These are phyloP conservation scores for Entomobrya proxima DNA, from an alignment of 2,888 invertebrate genomes.

Conservation along the genomic window DNA sequence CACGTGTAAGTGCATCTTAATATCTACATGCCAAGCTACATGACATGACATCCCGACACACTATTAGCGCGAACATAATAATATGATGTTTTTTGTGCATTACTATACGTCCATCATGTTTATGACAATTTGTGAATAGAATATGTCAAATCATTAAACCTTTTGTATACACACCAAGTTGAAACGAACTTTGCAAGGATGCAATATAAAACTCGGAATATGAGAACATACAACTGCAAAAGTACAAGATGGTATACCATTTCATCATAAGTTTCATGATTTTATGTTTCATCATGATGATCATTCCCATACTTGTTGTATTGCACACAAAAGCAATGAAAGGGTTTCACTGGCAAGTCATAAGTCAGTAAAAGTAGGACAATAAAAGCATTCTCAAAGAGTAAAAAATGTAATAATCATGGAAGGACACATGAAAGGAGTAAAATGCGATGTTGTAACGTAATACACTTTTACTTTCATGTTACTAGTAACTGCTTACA, in stretches of 20 bases:
- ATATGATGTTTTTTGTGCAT: background rate
- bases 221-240: background rate
- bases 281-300: background rate
- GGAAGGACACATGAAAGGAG: background rate
- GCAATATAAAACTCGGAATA: background rate
- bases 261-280: background rate
- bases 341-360: background rate
- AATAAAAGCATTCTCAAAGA: constrained; percentile 28
- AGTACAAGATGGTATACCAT: background rate
- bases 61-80: background rate
- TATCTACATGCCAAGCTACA: too few species aligned
- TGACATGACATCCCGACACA: background rate
- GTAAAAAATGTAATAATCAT: constrained; percentile 20
- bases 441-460: background rate
- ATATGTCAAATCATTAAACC: background rate
- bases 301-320: too few species aligned
- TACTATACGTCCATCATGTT: constrained; percentile 16
- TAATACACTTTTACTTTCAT: background rate
- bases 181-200: background rate
- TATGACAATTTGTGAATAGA: constrained; percentile 24
- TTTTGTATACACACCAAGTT: background rate
- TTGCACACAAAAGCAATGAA: background rate
- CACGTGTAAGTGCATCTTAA: background rate
- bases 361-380: constrained; percentile 14
- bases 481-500: background rate